Percentiles rank a stretch among this genome's conserved stretches.
phyloP scores from a whole-genome alignment of 2,113 vertebrate genomes.

The Leptocoma aspasia region DNA sequence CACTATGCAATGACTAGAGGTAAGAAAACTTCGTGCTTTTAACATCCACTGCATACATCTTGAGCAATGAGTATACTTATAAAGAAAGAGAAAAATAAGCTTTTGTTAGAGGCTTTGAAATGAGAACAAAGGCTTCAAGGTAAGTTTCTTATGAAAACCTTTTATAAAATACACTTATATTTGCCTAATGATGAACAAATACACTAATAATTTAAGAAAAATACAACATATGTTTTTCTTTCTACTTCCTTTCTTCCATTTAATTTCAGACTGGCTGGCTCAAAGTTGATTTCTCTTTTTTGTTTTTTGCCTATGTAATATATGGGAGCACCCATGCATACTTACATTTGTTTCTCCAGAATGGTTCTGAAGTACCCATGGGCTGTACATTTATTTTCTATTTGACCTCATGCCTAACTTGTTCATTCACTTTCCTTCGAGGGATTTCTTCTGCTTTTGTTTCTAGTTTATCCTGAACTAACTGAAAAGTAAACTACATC shows the following conservation, averaged over 20 bases:
- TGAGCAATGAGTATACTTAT: not conserved
- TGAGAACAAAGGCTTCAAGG: not conserved
- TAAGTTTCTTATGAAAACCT: not conserved
- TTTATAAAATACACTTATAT: not conserved
- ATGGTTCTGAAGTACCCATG: not conserved
- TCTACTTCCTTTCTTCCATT: not conserved
- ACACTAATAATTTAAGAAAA: not conserved
- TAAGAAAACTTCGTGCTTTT: not conserved
- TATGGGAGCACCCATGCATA: not conserved
- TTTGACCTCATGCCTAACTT: not conserved
- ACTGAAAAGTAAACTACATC: not conserved
- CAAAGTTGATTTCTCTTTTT: not conserved
- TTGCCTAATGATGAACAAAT: not conserved
- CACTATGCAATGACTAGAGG: not conserved
- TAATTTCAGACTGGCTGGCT: not conserved
- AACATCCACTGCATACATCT: not conserved
- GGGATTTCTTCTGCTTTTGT: not conserved
- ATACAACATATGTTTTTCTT: not conserved
- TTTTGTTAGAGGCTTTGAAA: not conserved
- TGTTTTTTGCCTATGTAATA: not conserved
- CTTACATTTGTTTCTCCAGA: not conserved
- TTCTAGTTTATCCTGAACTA: not conserved
- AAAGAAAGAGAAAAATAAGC: not conserved
- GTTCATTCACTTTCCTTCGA: not conserved
- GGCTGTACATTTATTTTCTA: not conserved